Conservation (phyloP, 1,140 invertebrate species). For the Apocrypta bakeri region DNA sequence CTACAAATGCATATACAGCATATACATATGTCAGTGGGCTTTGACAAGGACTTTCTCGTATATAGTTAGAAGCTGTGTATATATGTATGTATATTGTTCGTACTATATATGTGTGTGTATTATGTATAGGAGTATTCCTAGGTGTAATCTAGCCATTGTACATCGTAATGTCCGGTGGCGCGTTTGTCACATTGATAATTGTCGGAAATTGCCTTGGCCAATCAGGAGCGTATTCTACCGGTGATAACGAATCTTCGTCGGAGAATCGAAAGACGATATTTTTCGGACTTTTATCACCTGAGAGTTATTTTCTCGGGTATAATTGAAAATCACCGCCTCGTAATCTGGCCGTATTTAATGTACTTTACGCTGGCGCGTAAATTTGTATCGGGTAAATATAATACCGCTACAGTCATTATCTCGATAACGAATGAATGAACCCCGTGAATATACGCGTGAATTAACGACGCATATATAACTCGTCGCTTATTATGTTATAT, state of each 20-base stretch:
- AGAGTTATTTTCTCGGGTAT: background rate
- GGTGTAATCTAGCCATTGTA: conserved; percentile 61
- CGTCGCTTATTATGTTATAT: background rate
- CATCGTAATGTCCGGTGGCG: conserved; percentile 49
- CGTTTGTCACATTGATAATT: conserved; percentile 61
- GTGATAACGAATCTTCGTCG: background rate
- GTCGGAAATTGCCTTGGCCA: conserved; percentile 66
- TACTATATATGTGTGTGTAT: too few relatives aligned
- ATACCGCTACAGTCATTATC: background rate
- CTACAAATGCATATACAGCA: background rate
- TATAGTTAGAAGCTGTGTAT: conserved; percentile 24
- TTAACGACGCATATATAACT: background rate
- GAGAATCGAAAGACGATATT: background rate
- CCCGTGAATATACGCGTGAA: background rate
- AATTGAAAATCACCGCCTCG: background rate
- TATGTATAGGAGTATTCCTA: too few relatives aligned
- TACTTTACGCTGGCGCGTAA: background rate
- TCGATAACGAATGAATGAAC: background rate
- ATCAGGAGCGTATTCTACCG: conserved; percentile 61
- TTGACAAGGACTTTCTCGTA: conserved; percentile 41
- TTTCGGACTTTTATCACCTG: background rate
- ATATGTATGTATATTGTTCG: too few relatives aligned
- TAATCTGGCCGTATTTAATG: background rate
- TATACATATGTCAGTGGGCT: conserved; percentile 12
- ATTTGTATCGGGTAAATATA: background rate